phyloP scores from a whole-genome alignment of 2,113 vertebrate species.

The Hippocampus abdominalis region DNA sequence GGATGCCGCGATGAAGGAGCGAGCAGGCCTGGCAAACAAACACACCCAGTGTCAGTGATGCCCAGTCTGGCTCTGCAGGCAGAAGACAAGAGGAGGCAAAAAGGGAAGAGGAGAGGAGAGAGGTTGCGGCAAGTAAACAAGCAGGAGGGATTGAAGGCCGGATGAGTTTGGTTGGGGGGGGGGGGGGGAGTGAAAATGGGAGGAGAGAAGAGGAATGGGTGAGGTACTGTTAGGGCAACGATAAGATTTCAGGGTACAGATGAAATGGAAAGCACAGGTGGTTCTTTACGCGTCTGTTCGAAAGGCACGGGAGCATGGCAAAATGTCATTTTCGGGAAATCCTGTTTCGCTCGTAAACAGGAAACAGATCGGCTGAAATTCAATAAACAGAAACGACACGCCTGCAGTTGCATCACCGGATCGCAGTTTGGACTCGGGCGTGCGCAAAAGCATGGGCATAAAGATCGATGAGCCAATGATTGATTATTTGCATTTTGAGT shows the following conservation, averaged over 20 bases:
- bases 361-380: constrained; percentile 44
- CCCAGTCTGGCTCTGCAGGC: constrained; percentile 88
- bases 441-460: not conserved
- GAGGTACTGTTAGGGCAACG: not conserved
- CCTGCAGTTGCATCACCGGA: constrained; percentile 21
- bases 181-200: not conserved
- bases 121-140: constrained; percentile 1
- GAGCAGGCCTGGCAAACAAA: constrained; percentile 94
- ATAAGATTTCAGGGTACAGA: not conserved
- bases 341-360: constrained; percentile 39
- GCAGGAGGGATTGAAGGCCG: not conserved
- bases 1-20: constrained; percentile 86
- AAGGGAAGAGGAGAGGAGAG: not conserved
- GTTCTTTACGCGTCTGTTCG: not conserved
- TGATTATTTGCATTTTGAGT: not conserved
- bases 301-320: constrained; percentile 16
- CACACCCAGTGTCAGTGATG: constrained; percentile 87
- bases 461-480: not conserved
- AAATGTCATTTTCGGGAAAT: constrained; percentile 47
- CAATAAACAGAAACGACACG: constrained; percentile 14
- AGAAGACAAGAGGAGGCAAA: constrained; percentile 4
- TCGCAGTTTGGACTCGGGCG: not conserved
- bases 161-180: not conserved
- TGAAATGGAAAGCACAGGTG: not conserved
- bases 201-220: not conserved